A percentile compares a stretch with the other conserved stretches of the same genome.
Evolutionary conservation across 2,888 invertebrate species (phyloP).

Genomic region (Camptogramma bilineatum): DNA sequence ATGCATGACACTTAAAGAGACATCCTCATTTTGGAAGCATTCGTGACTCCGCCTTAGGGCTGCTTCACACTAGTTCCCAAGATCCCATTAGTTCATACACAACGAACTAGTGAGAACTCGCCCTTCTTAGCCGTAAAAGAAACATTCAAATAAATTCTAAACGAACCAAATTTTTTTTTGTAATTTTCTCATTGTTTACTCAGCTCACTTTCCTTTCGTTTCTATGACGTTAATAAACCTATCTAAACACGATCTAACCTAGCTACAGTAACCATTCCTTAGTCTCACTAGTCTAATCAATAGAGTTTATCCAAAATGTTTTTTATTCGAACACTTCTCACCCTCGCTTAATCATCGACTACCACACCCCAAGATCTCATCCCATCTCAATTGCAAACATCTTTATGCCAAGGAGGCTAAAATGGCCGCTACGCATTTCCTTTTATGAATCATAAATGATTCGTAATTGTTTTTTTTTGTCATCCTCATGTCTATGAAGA

Average conservation of each 20-base stretch:
- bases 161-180: constrained; percentile 57
- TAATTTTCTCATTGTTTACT: constrained; percentile 54
- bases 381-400: constrained; percentile 16
- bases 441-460: too few species aligned
- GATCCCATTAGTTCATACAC: neutral
- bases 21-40: constrained; percentile 73
- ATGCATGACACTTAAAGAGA: constrained; percentile 74
- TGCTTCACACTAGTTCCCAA: constrained; percentile 2
- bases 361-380: constrained; percentile 13
- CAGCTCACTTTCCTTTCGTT: constrained; percentile 60
- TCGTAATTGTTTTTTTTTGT: too few species aligned
- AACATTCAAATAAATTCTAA: constrained; percentile 66
- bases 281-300: constrained; percentile 56
- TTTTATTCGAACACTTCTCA: constrained; percentile 31
- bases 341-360: constrained; percentile 14
- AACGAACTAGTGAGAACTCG: constrained; percentile 3
- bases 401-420: too few species aligned
- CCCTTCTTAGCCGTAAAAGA: constrained; percentile 62
- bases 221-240: constrained; percentile 80
- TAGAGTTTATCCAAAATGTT: constrained; percentile 56
- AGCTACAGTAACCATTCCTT: constrained; percentile 65
- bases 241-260: constrained; percentile 70
- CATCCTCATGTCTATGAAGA: too few species aligned
- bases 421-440: too few species aligned
- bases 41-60: constrained; percentile 61